phyloP scores from a whole-genome alignment of 1,140 invertebrate species.

The Bombus impatiens region DNA sequence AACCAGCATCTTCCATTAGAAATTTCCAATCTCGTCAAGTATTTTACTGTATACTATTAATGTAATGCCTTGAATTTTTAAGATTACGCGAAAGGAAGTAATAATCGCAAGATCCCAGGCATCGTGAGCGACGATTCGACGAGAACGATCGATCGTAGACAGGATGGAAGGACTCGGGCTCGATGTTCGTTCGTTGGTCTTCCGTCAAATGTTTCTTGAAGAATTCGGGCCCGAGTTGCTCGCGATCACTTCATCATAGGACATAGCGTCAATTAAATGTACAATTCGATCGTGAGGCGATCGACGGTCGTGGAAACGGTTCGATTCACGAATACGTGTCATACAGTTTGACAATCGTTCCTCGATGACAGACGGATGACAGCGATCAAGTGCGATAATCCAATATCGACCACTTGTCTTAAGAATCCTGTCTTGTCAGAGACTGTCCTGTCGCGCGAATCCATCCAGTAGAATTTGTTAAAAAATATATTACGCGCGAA shows the following conservation, averaged over 20 bases:
- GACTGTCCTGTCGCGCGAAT: not conserved
- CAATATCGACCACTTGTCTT: constrained; percentile 22
- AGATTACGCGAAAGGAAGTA: not conserved
- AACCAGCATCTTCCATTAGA: not conserved
- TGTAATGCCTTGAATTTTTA: not conserved
- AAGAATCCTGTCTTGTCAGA: not conserved
- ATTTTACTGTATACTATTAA: not conserved
- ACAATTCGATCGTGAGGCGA: not conserved
- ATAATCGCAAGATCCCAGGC: not conserved
- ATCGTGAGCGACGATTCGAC: not conserved
- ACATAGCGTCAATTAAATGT: constrained; percentile 29
- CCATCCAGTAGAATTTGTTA: not conserved
- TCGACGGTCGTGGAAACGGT: not conserved
- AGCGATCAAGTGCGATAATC: constrained; percentile 26
- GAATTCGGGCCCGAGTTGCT: constrained; percentile 12
- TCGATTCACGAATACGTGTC: not conserved
- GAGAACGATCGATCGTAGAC: not conserved
- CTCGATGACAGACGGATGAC: not conserved
- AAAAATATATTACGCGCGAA: not conserved
- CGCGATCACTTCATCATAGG: not conserved
- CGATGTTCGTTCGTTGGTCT: constrained; percentile 30
- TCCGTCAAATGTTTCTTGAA: not conserved
- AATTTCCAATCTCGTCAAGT: not conserved
- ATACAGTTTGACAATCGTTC: not conserved
- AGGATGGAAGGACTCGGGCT: not conserved